These are phyloP conservation scores for rat (Rattus norvegicus) DNA, from an alignment of 2,113 vertebrate species.

Conservation along the genomic window DNA sequence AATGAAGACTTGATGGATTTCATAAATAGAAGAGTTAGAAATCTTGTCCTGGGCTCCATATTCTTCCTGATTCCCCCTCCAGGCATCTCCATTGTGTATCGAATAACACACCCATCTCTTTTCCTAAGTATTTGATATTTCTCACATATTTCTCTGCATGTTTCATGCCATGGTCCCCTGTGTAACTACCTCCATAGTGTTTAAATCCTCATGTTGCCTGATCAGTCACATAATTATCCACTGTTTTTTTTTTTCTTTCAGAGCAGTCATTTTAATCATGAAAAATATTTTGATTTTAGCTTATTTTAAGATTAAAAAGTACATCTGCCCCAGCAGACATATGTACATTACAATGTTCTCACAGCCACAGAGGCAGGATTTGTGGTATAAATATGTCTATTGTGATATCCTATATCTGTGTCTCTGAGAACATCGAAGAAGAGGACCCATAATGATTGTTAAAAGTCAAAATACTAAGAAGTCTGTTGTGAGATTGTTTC, in stretches of 20 bases:
- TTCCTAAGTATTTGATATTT: background rate
- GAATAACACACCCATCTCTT: background rate
- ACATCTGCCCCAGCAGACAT: background rate
- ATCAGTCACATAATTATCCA: background rate
- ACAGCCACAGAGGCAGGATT: no score
- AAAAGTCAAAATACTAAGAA: background rate
- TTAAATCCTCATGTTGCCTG: background rate
- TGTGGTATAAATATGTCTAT: no score
- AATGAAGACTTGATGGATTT: background rate
- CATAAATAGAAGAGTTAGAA: background rate
- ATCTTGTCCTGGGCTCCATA: background rate
- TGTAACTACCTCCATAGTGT: background rate
- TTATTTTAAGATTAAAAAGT: background rate
- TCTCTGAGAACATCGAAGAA: background rate
- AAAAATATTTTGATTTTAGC: constrained; percentile 8
- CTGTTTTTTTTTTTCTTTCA: background rate
- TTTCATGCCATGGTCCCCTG: background rate
- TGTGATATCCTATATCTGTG: background rate
- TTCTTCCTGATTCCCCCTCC: background rate
- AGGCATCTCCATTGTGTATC: no score
- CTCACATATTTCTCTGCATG: background rate
- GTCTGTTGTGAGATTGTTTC: background rate
- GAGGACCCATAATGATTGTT: background rate
- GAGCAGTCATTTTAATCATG: background rate
- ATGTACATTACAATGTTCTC: background rate